These are phyloP conservation scores for Dolichomitus sp. DNA, from an alignment of 2,888 invertebrate genomes.

Conservation along the genomic window DNA sequence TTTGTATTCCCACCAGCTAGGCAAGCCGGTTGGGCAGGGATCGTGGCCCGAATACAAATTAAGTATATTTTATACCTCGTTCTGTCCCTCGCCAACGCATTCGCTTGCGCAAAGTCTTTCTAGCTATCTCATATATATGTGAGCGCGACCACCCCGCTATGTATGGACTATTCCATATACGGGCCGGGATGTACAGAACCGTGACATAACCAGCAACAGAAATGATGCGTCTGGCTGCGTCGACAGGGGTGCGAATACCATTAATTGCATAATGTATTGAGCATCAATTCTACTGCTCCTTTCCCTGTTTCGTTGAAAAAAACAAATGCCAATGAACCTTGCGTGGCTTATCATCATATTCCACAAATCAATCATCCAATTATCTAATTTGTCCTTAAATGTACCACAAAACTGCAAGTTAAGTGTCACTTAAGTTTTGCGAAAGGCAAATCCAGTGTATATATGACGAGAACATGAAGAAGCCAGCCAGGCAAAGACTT, in stretches of 20 bases:
- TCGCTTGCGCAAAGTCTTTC: slow-evolving; percentile 40
- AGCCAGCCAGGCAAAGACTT: slow-evolving; percentile 31
- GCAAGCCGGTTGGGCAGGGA: slow-evolving; percentile 79
- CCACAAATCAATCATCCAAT: not conserved
- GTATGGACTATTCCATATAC: slow-evolving; percentile 16
- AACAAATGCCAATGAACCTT: not conserved
- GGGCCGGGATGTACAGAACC: slow-evolving; percentile 15
- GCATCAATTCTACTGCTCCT: slow-evolving; percentile 1
- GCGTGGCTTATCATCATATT: not conserved
- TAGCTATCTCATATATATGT: slow-evolving; percentile 29
- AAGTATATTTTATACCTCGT: slow-evolving; percentile 80
- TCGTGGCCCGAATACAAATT: slow-evolving; percentile 84
- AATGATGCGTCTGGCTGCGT: slow-evolving; percentile 38
- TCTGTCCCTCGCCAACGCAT: slow-evolving; percentile 35
- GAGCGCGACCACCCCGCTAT: not conserved
- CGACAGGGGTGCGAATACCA: slow-evolving; percentile 38
- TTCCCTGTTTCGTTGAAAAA: no score
- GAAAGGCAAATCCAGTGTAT: not conserved
- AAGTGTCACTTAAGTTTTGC: not conserved
- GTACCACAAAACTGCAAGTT: not conserved
- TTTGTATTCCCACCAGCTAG: slow-evolving; percentile 84
- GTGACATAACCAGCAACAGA: slow-evolving; percentile 28
- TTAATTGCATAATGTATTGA: slow-evolving; percentile 2
- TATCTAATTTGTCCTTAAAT: not conserved
- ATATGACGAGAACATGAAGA: not conserved